Evolutionary conservation across 2,797 vertebrate genomes (phyloP).

Genomic region (Sebastes ruberrimus): DNA sequence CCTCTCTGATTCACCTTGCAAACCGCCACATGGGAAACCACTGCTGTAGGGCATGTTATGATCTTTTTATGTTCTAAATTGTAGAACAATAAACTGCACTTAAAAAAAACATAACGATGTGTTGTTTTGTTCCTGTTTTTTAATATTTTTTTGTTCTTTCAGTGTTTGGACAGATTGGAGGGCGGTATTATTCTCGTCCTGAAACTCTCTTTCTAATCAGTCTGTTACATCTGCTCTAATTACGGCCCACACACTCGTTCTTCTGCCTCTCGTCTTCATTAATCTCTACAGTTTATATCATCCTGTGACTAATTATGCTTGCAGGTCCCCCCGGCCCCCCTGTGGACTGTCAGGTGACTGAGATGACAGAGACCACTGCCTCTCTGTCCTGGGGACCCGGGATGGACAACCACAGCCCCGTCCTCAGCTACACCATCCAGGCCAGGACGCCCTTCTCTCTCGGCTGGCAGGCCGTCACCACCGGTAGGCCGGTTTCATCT

Average conservation of each 20-base stretch:
- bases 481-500: conserved; percentile 79
- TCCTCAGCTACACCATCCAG: conserved; percentile 90
- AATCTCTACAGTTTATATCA: not conserved
- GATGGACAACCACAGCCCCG: conserved; percentile 91
- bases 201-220: not conserved
- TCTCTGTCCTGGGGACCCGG: conserved; percentile 91
- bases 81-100: not conserved
- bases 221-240: not conserved
- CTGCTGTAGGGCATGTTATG: not conserved
- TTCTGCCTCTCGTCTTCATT: conserved; percentile 11
- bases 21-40: not conserved
- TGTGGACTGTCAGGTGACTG: conserved; percentile 88
- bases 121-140: not conserved
- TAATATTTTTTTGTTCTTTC: not conserved
- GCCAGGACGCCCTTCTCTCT: conserved; percentile 93
- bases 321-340: conserved; percentile 92
- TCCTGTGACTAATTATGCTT: conserved; percentile 12
- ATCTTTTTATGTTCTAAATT: not conserved
- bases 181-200: not conserved
- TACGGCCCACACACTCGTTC: not conserved
- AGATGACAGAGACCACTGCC: conserved; percentile 89
- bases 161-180: not conserved
- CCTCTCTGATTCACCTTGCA: not conserved
- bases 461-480: conserved; percentile 92
- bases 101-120: not conserved